Conservation (phyloP, 2,113 vertebrate species). For the Acanthochromis polyacanthus region DNA sequence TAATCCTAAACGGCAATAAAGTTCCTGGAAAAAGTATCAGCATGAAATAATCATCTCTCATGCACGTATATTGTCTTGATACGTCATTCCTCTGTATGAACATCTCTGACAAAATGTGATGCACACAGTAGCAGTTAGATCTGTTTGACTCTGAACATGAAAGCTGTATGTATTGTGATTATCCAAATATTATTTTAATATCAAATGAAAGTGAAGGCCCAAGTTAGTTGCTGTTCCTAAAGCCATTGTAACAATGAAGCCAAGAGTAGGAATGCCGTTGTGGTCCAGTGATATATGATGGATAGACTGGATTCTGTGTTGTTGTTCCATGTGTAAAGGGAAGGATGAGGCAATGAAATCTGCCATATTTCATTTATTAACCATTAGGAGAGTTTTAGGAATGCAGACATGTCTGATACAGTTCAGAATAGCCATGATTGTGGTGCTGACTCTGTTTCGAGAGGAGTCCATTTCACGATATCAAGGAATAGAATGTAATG, state of each 20-base stretch:
- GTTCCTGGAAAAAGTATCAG: slow-evolving; percentile 8
- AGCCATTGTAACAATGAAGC: slow-evolving; percentile 60
- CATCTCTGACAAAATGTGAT: neutral
- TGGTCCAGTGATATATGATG: neutral
- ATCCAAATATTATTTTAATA: slow-evolving; percentile 51
- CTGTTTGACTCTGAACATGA: slow-evolving; percentile 11
- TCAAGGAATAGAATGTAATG: slow-evolving; percentile 21
- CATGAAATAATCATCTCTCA: slow-evolving; percentile 51
- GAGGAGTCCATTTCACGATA: neutral
- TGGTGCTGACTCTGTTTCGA: slow-evolving; percentile 2
- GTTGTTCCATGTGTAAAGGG: neutral
- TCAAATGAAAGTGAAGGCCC: slow-evolving; percentile 4
- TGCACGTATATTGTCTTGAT: slow-evolving; percentile 8
- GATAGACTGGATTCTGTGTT: neutral
- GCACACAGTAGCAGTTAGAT: slow-evolving; percentile 19
- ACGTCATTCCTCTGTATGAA: slow-evolving; percentile 17
- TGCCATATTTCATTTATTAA: slow-evolving; percentile 6
- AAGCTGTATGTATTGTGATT: slow-evolving; percentile 18
- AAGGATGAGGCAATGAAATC: neutral
- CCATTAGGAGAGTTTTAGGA: neutral
- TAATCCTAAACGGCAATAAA: neutral
- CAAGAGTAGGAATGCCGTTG: neutral
- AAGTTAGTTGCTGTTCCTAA: slow-evolving; percentile 1
- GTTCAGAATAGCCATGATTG: neutral
- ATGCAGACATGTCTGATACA: neutral